These are phyloP conservation scores for Porphyrio hochstetteri DNA, from an alignment of 2,113 vertebrate species.

Conservation along the genomic window DNA sequence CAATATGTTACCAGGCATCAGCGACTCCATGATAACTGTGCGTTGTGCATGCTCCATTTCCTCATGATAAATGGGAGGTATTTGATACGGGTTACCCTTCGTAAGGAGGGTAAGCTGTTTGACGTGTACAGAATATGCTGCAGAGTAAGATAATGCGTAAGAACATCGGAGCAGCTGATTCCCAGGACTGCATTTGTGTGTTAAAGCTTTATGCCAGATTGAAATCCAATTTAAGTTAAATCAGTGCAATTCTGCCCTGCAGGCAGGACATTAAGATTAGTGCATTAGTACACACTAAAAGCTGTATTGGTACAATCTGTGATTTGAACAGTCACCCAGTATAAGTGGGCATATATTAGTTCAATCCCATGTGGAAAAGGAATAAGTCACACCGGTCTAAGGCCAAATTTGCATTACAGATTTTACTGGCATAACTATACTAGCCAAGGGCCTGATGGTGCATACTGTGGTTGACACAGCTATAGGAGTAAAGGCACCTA, in stretches of 20 bases:
- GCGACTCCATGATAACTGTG: neutral
- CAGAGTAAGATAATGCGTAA: neutral
- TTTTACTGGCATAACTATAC: neutral
- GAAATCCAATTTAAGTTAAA: conserved; percentile 13
- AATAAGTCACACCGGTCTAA: neutral
- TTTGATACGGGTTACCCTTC: neutral
- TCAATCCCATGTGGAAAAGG: neutral
- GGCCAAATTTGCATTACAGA: neutral
- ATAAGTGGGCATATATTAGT: neutral
- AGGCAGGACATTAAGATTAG: neutral
- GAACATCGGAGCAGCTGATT: neutral
- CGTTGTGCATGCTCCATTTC: conserved; percentile 41
- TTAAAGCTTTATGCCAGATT: neutral
- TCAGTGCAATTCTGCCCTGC: neutral
- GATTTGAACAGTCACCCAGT: neutral
- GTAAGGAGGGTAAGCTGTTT: neutral
- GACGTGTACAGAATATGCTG: neutral
- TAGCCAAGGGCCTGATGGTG: neutral
- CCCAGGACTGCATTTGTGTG: neutral
- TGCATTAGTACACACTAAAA: neutral
- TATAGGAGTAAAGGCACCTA: neutral
- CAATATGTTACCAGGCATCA: conserved; percentile 32
- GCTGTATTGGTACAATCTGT: neutral
- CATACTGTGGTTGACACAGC: neutral
- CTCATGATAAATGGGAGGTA: neutral